Conservation (phyloP, 2,797 vertebrate species). For the Synanceia verrucosa region DNA sequence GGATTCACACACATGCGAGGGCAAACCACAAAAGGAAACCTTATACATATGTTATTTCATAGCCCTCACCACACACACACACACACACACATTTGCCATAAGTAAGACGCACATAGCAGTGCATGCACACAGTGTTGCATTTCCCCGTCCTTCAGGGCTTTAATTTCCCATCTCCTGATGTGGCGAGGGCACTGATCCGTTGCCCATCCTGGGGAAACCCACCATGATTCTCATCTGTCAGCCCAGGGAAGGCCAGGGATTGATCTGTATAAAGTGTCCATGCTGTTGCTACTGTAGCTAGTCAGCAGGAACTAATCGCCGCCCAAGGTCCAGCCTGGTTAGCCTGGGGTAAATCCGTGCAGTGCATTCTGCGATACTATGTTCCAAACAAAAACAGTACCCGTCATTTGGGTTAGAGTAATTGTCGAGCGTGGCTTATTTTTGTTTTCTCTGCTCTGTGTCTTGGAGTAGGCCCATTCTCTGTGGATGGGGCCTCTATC, state of each 20-base stretch:
- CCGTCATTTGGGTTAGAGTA: slow-evolving; percentile 44
- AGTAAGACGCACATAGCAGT: slow-evolving; percentile 8
- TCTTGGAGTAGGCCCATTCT: slow-evolving; percentile 29
- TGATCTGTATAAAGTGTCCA: slow-evolving; percentile 64
- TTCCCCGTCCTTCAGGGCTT: slow-evolving; percentile 54
- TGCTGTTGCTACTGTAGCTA: slow-evolving; percentile 39
- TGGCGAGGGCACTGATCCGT: slow-evolving; percentile 60
- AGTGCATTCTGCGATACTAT: neutral
- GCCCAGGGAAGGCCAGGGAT: slow-evolving; percentile 54
- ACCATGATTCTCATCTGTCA: slow-evolving; percentile 62
- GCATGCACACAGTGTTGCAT: slow-evolving; percentile 22
- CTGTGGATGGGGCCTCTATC: slow-evolving; percentile 39
- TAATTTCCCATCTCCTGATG: slow-evolving; percentile 62
- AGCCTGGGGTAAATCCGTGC: slow-evolving; percentile 12
- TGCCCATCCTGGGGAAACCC: slow-evolving; percentile 53
- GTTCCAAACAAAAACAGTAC: slow-evolving; percentile 30
- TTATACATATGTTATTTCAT: slow-evolving; percentile 32
- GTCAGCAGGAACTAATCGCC: slow-evolving; percentile 60
- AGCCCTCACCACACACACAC: slow-evolving; percentile 1
- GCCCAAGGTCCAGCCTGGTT: slow-evolving; percentile 38
- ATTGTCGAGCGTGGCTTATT: slow-evolving; percentile 33
- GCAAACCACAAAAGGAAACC: slow-evolving; percentile 48
- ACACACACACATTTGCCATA: slow-evolving; percentile 8
- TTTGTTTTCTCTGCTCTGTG: slow-evolving; percentile 19
- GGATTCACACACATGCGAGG: slow-evolving; percentile 36